These are phyloP conservation scores for Nothoprocta perdicaria DNA, from an alignment of 2,113 vertebrate species.

Conservation along the genomic window DNA sequence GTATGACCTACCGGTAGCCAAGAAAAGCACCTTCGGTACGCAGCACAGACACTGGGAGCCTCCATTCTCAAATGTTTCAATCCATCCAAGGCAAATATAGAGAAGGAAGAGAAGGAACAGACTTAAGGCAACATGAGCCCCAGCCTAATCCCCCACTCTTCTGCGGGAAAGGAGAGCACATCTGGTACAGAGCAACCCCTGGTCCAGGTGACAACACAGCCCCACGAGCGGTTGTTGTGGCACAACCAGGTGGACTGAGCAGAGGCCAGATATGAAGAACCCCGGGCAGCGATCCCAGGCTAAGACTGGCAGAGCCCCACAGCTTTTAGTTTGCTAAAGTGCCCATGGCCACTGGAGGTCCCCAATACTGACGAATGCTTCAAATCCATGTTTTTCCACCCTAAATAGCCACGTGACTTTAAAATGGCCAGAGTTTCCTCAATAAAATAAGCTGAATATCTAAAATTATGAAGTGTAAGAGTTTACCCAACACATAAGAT, in stretches of 20 bases:
- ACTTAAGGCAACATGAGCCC: background rate
- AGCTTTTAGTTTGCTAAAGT: background rate
- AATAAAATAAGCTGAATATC: background rate
- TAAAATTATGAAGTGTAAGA: background rate
- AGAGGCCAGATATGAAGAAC: background rate
- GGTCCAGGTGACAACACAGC: background rate
- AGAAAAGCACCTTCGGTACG: background rate
- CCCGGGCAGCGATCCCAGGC: background rate
- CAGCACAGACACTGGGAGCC: background rate
- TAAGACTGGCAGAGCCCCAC: background rate
- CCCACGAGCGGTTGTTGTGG: background rate
- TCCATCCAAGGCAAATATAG: background rate
- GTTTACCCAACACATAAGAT: background rate
- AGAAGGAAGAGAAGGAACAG: background rate
- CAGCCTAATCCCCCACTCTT: background rate
- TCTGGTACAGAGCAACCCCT: background rate
- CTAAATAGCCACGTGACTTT: background rate
- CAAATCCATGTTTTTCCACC: background rate
- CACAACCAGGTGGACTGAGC: background rate
- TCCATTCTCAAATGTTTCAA: background rate
- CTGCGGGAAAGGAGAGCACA: background rate
- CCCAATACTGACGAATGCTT: background rate
- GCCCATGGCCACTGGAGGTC: background rate
- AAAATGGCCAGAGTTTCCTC: background rate
- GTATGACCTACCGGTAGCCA: background rate